phyloP scores from a whole-genome alignment of 2,888 invertebrate species.

The Metacarcinus magister region DNA sequence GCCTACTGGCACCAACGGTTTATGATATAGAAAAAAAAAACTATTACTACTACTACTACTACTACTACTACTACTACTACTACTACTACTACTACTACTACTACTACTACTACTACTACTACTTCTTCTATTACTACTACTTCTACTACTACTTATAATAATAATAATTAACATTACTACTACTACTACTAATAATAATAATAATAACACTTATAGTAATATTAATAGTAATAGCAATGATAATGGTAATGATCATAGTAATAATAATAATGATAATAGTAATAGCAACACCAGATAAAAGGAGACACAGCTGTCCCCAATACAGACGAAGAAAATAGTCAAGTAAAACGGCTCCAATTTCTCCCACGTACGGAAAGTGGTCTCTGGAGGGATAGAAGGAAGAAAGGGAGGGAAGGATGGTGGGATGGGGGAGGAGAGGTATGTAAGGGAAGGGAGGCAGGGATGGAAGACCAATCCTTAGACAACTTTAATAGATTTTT shows the following conservation, averaged over 20 bases:
- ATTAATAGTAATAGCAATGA: neutral
- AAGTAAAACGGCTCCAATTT: neutral
- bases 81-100: slow-evolving; percentile 13
- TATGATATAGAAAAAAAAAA: no score
- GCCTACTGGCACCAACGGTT: no score
- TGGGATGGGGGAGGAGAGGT: neutral
- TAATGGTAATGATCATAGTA: neutral
- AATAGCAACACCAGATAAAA: neutral
- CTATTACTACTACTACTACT: neutral
- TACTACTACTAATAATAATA: neutral
- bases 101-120: slow-evolving; percentile 15
- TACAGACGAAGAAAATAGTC: neutral
- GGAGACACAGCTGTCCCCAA: neutral
- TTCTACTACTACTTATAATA: neutral
- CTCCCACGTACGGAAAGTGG: neutral
- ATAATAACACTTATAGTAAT: neutral
- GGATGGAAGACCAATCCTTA: neutral
- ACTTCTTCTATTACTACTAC: neutral
- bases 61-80: neutral
- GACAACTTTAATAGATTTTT: neutral
- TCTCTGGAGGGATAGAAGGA: neutral
- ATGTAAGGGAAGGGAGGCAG: neutral
- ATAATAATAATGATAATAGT: neutral
- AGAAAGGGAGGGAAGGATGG: neutral
- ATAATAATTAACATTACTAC: neutral